Base-by-base conservation (phyloP, 2,113 vertebrate genomes). In the Dinomys branickii region DNA sequence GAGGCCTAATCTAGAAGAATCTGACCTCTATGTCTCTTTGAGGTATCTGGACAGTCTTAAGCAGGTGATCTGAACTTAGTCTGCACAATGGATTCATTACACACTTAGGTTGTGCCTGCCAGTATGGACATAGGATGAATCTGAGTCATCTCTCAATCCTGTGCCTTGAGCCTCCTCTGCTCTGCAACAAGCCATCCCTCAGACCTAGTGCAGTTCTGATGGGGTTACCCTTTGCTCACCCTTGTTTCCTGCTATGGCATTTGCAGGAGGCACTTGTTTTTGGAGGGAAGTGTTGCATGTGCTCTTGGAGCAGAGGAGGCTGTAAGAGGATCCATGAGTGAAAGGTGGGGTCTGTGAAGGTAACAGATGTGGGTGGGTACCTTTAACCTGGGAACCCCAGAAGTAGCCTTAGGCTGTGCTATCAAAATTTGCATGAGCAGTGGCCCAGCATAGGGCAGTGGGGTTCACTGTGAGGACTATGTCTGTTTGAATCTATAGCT, bases 401-500 rank as follows among this genome's bases (percentile, higher is more conserved):
- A 28, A 54, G 67, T 1, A 1, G 54, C 82, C 33, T 47, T 50
- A 28, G 54, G 47, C 30, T 28, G 0, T 47, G 24, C 73, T 20
- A 0, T 44, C 0, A 16, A 85, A 58, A 81, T 14, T 12, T 30
- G 19, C 54, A n/a, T 19, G 50, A 17, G 38, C 0, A 11, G 3
- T 47, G 56, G 38, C 16, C 67, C 67, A 93, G 38, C 54, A 44
- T 35, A 73, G 20, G 13, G 35, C 0, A 11, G 10, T 47, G 47
- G 38, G 82, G 24, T 50, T 50, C 73, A 19, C 90, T 1, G 0
- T 47, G 47, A 73, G 8, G 47, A 28, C 58, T 12, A 12, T 38
- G 54, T 73, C 77, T 41, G 13, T 69, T 33, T 73, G 54, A 35
- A 30, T 59, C 50, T 73, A 47, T n/a, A 61, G 47, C 56, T 7